Conservation (phyloP, 2,113 vertebrate genomes). For the Cheilinus undulatus region DNA sequence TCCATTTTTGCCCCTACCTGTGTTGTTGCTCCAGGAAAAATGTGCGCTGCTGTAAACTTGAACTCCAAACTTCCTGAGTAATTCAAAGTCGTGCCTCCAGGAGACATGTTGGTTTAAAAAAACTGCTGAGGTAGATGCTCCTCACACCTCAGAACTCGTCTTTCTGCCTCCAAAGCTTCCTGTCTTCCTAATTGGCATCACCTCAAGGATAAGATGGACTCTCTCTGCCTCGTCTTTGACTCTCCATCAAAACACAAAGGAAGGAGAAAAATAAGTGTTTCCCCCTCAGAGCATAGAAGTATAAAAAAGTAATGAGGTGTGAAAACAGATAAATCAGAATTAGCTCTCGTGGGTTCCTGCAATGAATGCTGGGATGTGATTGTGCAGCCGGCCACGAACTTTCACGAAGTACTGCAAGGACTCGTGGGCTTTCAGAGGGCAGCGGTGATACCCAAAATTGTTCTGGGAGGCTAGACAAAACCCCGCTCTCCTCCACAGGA, state of each 20-base stretch:
- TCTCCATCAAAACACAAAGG: slow-evolving; percentile 5
- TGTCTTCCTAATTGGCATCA: slow-evolving; percentile 46
- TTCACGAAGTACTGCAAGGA: slow-evolving; percentile 15
- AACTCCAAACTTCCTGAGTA: slow-evolving; percentile 40
- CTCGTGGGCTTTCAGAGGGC: slow-evolving; percentile 4
- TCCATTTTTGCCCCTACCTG: not conserved
- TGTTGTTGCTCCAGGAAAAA: slow-evolving; percentile 4
- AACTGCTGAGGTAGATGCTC: slow-evolving; percentile 48
- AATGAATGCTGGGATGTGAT: slow-evolving; percentile 4
- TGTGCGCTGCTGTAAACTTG: slow-evolving; percentile 33
- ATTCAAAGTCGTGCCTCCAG: slow-evolving; percentile 29
- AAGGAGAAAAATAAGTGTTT: not conserved
- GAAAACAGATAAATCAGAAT: slow-evolving; percentile 50
- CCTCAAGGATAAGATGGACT: slow-evolving; percentile 34
- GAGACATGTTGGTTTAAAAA: slow-evolving; percentile 27
- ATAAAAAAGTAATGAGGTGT: slow-evolving; percentile 45
- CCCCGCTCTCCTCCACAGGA: slow-evolving; percentile 4
- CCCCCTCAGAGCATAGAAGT: slow-evolving; percentile 22
- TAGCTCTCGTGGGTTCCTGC: slow-evolving; percentile 20
- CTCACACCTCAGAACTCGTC: slow-evolving; percentile 29
- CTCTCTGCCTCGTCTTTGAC: slow-evolving; percentile 6
- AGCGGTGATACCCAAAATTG: not conserved
- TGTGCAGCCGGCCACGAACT: slow-evolving; percentile 33
- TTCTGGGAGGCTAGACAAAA: slow-evolving; percentile 26
- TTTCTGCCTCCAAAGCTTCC: slow-evolving; percentile 24